phyloP scores from a whole-genome alignment of 2,888 invertebrate species.

The Hedya salicella region DNA sequence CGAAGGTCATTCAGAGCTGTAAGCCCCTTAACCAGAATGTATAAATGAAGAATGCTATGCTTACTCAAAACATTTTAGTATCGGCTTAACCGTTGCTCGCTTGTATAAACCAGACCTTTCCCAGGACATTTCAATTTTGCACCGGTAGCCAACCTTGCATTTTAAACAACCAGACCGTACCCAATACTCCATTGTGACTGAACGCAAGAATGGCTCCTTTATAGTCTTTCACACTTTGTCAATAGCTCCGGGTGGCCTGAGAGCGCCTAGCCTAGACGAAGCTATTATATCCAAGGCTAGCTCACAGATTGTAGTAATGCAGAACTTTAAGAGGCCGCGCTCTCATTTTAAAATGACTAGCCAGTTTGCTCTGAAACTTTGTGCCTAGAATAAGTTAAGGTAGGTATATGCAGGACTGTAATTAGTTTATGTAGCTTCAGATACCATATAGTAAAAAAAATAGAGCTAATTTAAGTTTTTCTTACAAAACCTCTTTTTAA shows the following conservation, averaged over 20 bases:
- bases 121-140: slow-evolving; percentile 8
- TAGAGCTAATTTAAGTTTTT: no score
- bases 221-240: slow-evolving; percentile 6
- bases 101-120: not conserved
- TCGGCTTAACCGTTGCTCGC: not conserved
- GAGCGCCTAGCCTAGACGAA: slow-evolving; percentile 17
- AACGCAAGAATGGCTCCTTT: slow-evolving; percentile 30
- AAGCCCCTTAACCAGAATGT: no score
- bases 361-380: no score
- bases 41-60: no score
- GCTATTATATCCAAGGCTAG: slow-evolving; percentile 17
- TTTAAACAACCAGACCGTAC: slow-evolving; percentile 35
- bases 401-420: no score
- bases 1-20: no score
- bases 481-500: no score
- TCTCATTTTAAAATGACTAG: no score
- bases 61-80: no score
- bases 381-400: no score
- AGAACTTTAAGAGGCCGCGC: not conserved
- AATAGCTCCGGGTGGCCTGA: slow-evolving; percentile 23
- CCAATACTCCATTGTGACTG: slow-evolving; percentile 27
- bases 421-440: no score
- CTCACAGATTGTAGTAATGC: not conserved
- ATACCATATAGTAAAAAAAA: no score
- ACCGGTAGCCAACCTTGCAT: slow-evolving; percentile 15